phyloP scores from a whole-genome alignment of 2,888 invertebrate genomes.

The Euzophera pinguis region DNA sequence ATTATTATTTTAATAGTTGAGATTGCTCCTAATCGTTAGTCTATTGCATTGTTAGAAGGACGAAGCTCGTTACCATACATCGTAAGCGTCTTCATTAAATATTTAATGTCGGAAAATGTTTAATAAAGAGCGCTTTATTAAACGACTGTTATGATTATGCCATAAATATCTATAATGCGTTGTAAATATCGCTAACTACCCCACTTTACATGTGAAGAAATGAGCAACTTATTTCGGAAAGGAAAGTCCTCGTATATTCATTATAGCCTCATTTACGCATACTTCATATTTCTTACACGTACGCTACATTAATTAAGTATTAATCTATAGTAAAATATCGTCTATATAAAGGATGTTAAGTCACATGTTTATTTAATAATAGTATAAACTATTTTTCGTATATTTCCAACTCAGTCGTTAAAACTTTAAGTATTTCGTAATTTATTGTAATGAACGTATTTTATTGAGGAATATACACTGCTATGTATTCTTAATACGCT shows the following conservation, averaged over 20 bases:
- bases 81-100: constrained; percentile 11
- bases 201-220: constrained; percentile 1
- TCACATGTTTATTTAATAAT: too few species aligned
- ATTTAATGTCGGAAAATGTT: constrained; percentile 9
- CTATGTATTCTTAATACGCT: too few species aligned
- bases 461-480: too few species aligned
- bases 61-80: constrained; percentile 12
- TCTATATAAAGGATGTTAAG: background rate
- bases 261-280: background rate
- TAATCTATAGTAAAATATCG: too few species aligned
- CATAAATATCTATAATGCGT: constrained; percentile 1
- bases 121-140: constrained; percentile 10
- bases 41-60: constrained; percentile 14
- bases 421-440: too few species aligned
- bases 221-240: background rate
- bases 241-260: background rate
- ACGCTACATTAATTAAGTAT: too few species aligned
- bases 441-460: too few species aligned
- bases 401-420: too few species aligned
- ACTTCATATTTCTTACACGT: too few species aligned
- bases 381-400: too few species aligned
- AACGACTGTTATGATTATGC: constrained; percentile 6
- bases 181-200: constrained; percentile 2
- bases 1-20: constrained; percentile 12
- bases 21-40: constrained; percentile 9